phyloP scores from a whole-genome alignment of 2,888 invertebrate genomes.

The Fragum whitleyi region DNA sequence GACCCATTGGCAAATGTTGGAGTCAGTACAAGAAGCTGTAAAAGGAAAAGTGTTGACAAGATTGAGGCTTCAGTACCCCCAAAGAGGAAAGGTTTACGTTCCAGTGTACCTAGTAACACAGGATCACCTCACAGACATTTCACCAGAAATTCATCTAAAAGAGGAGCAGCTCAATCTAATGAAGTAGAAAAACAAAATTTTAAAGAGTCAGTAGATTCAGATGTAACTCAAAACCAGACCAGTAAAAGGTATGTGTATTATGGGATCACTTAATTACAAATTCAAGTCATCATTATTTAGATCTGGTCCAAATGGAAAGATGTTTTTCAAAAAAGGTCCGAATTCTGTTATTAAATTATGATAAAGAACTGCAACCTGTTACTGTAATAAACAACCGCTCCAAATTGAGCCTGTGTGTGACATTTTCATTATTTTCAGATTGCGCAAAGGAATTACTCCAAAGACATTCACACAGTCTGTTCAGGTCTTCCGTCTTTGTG shows the following conservation, averaged over 20 bases:
- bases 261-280: no score
- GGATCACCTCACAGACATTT: slow-evolving; percentile 6
- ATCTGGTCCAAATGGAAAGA: no score
- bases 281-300: no score
- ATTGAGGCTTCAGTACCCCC: not conserved
- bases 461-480: no score
- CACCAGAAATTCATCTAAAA: not conserved
- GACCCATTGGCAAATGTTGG: not conserved
- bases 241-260: not conserved
- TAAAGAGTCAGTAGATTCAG: not conserved
- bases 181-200: not conserved
- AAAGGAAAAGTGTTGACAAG: slow-evolving; percentile 23
- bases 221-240: not conserved
- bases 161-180: not conserved
- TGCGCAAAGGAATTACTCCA: no score
- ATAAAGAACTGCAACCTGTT: no score
- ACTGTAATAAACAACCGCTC: no score
- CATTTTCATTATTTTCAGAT: no score
- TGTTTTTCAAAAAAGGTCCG: no score
- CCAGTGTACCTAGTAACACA: not conserved
- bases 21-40: slow-evolving; percentile 23
- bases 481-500: no score
- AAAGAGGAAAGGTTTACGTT: not conserved
- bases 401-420: no score
- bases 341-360: no score